A percentile compares a stretch with the other conserved stretches of the same genome.
phyloP scores from a whole-genome alignment of 2,888 invertebrate genomes.

The Chironomus riparius region DNA sequence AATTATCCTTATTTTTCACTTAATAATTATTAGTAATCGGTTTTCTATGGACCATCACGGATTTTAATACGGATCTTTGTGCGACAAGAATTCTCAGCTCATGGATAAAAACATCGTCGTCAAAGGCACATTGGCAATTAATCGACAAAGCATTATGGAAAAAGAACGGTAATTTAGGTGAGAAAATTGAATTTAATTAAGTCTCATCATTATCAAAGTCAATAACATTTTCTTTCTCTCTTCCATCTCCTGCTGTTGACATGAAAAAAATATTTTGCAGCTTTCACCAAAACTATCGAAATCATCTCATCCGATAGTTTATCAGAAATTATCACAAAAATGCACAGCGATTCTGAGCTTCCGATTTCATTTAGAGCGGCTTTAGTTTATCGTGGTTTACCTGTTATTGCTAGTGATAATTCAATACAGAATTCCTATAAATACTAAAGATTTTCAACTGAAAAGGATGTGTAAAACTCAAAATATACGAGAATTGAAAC shows the following conservation, averaged over 20 bases:
- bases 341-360: constrained; percentile 14
- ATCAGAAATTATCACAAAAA: neutral
- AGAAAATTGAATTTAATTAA: constrained; percentile 28
- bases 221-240: neutral
- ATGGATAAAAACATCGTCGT: constrained; percentile 40
- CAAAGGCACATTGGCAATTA: constrained; percentile 42
- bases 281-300: neutral
- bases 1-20: neutral
- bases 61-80: constrained; percentile 44
- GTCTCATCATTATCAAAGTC: neutral
- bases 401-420: constrained; percentile 23
- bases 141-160: constrained; percentile 43
- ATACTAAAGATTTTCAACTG: neutral
- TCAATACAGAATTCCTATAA: neutral
- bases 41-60: constrained; percentile 46
- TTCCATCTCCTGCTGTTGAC: neutral
- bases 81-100: constrained; percentile 44
- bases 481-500: neutral
- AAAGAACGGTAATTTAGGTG: constrained; percentile 34
- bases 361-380: constrained; percentile 28
- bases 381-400: constrained; percentile 32
- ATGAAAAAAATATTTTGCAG: neutral
- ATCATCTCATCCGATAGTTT: constrained; percentile 2
- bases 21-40: constrained; percentile 40
- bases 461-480: neutral